phyloP scores from a whole-genome alignment of 1,140 invertebrate genomes.

The Camponotus floridanus region DNA sequence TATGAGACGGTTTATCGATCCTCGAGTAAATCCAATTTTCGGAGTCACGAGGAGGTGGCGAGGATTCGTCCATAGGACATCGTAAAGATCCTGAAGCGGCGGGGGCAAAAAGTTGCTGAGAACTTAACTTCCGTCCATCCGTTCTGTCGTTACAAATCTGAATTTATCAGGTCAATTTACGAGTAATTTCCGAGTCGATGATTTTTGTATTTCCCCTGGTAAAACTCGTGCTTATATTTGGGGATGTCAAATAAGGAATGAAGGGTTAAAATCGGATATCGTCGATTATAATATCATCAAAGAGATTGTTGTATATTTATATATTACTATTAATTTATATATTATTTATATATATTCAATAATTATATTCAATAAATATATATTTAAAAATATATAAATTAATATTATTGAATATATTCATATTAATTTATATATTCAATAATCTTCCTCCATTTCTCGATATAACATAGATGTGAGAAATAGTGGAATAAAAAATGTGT shows the following conservation, averaged over 20 bases:
- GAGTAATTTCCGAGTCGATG: conserved; percentile 46
- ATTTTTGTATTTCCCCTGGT: background rate
- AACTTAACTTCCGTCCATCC: conserved; percentile 50
- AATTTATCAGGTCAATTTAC: conserved; percentile 58
- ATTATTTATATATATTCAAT: background rate
- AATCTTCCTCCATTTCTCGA: background rate
- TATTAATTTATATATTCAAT: background rate
- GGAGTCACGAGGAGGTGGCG: conserved; percentile 69
- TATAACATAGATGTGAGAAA: background rate
- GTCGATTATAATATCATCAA: background rate
- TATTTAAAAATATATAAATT: too few relatives aligned
- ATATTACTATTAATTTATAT: background rate
- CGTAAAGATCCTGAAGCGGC: conserved; percentile 35
- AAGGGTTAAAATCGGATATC: too few relatives aligned
- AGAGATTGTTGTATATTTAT: background rate
- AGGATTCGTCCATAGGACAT: conserved; percentile 60
- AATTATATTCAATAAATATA: too few relatives aligned
- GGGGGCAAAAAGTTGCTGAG: conserved; percentile 52
- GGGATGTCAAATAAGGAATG: background rate
- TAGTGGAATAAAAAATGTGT: background rate
- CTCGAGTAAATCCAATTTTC: conserved; percentile 83
- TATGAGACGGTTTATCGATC: conserved; percentile 82
- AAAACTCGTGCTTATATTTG: background rate
- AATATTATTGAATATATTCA: too few relatives aligned
- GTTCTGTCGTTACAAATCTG: conserved; percentile 43